Base-by-base conservation (phyloP, 1,140 invertebrate species). In the Carcinoscorpius rotundicauda region DNA sequence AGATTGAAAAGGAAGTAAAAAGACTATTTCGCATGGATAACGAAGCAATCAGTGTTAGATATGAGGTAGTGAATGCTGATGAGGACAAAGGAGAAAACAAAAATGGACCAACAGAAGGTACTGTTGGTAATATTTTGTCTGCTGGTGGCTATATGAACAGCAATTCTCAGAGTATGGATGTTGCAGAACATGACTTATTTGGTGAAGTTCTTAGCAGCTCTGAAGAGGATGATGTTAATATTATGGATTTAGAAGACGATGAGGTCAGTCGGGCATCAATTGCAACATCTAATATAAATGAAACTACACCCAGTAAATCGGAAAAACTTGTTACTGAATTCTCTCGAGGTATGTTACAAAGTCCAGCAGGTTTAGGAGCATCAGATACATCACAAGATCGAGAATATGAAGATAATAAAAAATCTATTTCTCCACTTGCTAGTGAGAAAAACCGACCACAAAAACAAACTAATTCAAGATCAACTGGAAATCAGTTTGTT, bases 1-100 rank as follows among this genome's bases (percentile, higher is more conserved):
- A 98, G 80, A 95, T 98, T 71, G 96, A 98, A 75, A 98, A 97
- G 77, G 95, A 98, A 81, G 83, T 86, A 10, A 96, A 97, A 76
- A 79, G 93, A 64, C 78, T 98, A 29, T 81, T 98, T 9, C 81
- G 92, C 71, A 86, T 85, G n/a, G 94, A 97, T 76, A 91, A 92
- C 75, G 92, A 96, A 75, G 92, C 93, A 6, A 85, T 89, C 3
- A 85, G 84, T 72, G 88, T 97, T 2, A 88, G 87, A 64, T 97
- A 89, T 86, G 93, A 98, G 76, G 86, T 97, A 0, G 87, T 97
- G 52, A 89, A 87, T 70, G 92, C 96, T 75, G 91, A 96, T 74
- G 88, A 91, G 71, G 88, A 91, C 61, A 72, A 74, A 58, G 70
- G 71, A 58, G 72, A 71, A 64, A 64, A 66, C 64, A 64, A 67